Evolutionary conservation across 1,140 invertebrate species (phyloP), one percentile per base, ranked within the genome.

Genomic region (Euwallacea similis): DNA sequence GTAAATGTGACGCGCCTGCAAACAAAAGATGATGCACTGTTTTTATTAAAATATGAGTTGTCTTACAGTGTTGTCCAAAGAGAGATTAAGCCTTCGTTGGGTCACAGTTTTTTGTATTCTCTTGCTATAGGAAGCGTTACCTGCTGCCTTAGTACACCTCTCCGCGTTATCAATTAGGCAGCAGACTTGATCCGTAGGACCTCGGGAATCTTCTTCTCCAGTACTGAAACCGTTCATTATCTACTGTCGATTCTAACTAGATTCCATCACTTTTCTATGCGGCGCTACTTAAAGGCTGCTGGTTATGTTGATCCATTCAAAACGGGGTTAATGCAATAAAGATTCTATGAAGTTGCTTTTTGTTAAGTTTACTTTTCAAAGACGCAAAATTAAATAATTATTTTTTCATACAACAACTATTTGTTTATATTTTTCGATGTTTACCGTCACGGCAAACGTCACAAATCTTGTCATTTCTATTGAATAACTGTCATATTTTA

Each of bases 121-220:
- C 81, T 98, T 98, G 82, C 94, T 97, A 83, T 98, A 98, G 50
- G 94, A 94, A 70, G 96, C 97, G 85, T 98, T 98, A 60, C 96
- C 96, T 75, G 96, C 95, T 56, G 90, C 86, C 77, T 93, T 87
- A 71, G 87, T 86, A 84, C 97, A 98, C 66, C 94, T 86, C 66
- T 92, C 90, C 72, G 89, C 88, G 78, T 95, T 93, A 83, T 98
- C 96, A 75, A 97, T 88, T 67, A 98, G 86, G 84, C 96, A 98
- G 85, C 97, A 98, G 74, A 94, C 91, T 85, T 97, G 94, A 79
- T 96, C 93, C 43, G 88, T 87, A 6, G 87, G 86, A 66, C 91
- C 91, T 76, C 91, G 84, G 63, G 92, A 93, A 84, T 94, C 92
- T 84, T 94, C 93, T 84, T 95, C 93, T 75, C 92, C 93, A 78